phyloP scores from a whole-genome alignment of 2,113 vertebrate species.

The Istiophorus platypterus region DNA sequence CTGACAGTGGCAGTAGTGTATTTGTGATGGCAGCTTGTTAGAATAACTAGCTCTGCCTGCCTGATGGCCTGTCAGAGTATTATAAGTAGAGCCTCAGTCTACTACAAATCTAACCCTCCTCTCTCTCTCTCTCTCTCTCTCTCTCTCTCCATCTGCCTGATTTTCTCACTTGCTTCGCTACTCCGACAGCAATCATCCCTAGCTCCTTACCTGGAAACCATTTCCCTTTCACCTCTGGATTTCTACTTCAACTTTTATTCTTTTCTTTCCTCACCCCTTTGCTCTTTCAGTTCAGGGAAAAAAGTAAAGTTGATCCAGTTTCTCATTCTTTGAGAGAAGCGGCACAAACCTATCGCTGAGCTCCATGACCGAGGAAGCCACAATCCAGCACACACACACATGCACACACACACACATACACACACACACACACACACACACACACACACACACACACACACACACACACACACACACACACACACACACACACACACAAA shows the following conservation, averaged over 20 bases:
- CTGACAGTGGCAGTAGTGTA: slow-evolving; percentile 46
- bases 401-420: not conserved
- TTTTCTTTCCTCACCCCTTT: not conserved
- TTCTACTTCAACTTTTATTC: slow-evolving; percentile 42
- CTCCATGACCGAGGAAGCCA: slow-evolving; percentile 38
- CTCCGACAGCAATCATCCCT: slow-evolving; percentile 47
- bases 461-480: slow-evolving; percentile 18
- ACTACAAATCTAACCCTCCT: slow-evolving; percentile 60
- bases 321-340: slow-evolving; percentile 64
- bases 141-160: slow-evolving; percentile 45
- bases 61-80: slow-evolving; percentile 60
- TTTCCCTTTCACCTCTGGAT: slow-evolving; percentile 44
- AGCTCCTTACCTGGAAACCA: slow-evolving; percentile 33
- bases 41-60: slow-evolving; percentile 61
- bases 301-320: slow-evolving; percentile 59
- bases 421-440: slow-evolving; percentile 13
- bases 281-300: slow-evolving; percentile 32
- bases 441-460: slow-evolving; percentile 29
- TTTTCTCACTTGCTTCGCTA: slow-evolving; percentile 41
- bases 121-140: slow-evolving; percentile 49
- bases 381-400: slow-evolving; percentile 43
- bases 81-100: slow-evolving; percentile 53
- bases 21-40: slow-evolving; percentile 49
- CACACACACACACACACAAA: not conserved
- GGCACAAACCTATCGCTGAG: slow-evolving; percentile 47